Evolutionary conservation across 2,888 invertebrate species (phyloP), one percentile per base, ranked within the genome.

Genomic region (Aricia artaxerxes): DNA sequence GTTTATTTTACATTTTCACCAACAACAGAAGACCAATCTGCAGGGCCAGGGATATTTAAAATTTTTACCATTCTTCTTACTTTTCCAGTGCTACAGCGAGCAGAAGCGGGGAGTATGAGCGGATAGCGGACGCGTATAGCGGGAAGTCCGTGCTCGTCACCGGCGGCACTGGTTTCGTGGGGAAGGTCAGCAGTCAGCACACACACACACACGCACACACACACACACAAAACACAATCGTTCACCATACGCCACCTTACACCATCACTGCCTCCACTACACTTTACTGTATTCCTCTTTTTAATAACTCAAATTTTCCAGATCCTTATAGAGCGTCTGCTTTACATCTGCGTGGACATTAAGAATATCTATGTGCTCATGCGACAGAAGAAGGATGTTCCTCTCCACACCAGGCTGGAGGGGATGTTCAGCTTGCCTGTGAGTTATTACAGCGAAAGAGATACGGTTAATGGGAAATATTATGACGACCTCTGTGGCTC

Each of bases 91-190:
- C 49, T 4, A 24, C n/a, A 44, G 24, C 24, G 24, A 53, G 24
- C 31, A 31, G 31, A 4, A n/a, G 44, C 24, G 35, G 53, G 16
- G 7, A 35, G 7, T 73, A 72, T 38, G 79, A 80, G 73, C 78
- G 77, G 24, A 80, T 87, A 0, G 81, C 84, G 0, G 85, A 87
- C 0, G 88, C 84, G 76, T 89, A 88, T 40, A 80, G 84, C 0
- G 87, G 86, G 0, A 88, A 85, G 64, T 86, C 87, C 2, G 82
- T 89, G 1, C 85, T 89, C 40, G 78, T 89, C 0, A 88, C 88
- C 4, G 88, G 88, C 31, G 87, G 84, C 0, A 87, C 88, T 0
- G 88, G 88, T 0, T 89, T 86, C 75, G 75, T 88, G 35, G 86
- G 88, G 61, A 86, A 88, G 84, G 88, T 87, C 6, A 64, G 13